phyloP scores from a whole-genome alignment of 2,888 invertebrate species.

The Poecilus cupreus region DNA sequence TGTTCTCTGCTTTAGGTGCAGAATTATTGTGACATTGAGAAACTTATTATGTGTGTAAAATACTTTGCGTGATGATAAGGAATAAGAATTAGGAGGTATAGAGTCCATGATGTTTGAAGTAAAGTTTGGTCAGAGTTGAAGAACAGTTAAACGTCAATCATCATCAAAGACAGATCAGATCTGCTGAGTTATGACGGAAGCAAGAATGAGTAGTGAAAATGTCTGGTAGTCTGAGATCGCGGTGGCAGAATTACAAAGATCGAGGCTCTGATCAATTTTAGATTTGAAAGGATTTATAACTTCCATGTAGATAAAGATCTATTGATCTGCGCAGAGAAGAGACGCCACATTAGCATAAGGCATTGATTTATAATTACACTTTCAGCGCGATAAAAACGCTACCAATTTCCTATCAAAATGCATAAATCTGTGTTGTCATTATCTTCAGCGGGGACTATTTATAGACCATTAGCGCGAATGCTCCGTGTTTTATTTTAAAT shows the following conservation, averaged over 20 bases:
- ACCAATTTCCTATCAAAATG: constrained; percentile 62
- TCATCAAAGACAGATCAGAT: background rate
- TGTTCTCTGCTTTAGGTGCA: too few relatives aligned
- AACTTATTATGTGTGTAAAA: too few relatives aligned
- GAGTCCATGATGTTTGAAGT: too few relatives aligned
- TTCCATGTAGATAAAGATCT: constrained; percentile 71
- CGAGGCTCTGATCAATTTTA: constrained; percentile 71
- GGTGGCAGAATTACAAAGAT: constrained; percentile 36
- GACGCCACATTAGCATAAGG: constrained; percentile 71
- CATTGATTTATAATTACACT: constrained; percentile 73
- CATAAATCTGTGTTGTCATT: constrained; percentile 61
- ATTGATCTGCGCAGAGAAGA: constrained; percentile 67
- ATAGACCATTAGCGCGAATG: constrained; percentile 60
- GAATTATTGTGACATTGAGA: too few relatives aligned
- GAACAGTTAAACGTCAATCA: constrained; percentile 13
- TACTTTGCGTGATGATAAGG: too few relatives aligned
- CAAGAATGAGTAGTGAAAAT: background rate
- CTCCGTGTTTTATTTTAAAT: constrained; percentile 56
- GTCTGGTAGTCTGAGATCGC: constrained; percentile 6
- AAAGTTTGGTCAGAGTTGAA: too few relatives aligned
- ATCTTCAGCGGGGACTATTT: constrained; percentile 59
- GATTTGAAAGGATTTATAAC: constrained; percentile 73
- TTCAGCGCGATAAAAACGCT: constrained; percentile 61
- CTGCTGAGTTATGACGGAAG: constrained; percentile 1
- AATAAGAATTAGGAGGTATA: too few relatives aligned